Conservation (phyloP, 2,797 vertebrate species). For the Heterohyrax brucei region DNA sequence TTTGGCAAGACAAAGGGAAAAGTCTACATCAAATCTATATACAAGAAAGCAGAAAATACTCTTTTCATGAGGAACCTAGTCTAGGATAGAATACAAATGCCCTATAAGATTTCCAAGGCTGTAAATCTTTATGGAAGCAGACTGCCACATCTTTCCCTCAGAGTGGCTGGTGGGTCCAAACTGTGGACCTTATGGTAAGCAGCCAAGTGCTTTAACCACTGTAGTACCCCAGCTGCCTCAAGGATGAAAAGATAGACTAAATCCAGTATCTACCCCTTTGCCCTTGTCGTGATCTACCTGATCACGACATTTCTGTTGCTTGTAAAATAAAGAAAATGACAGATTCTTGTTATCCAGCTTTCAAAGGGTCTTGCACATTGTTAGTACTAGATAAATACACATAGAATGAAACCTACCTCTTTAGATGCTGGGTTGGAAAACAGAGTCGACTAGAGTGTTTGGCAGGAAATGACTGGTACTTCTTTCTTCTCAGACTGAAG, state of each 20-base stretch:
- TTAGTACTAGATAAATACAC: background rate
- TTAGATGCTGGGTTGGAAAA: constrained; percentile 17
- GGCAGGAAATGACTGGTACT: background rate
- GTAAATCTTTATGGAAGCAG: too few relatives aligned
- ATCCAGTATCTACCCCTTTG: background rate
- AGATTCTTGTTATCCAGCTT: background rate
- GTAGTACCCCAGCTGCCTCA: background rate
- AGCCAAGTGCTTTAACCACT: too few relatives aligned
- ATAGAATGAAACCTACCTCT: constrained; percentile 3
- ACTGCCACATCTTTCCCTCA: too few relatives aligned
- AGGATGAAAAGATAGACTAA: background rate
- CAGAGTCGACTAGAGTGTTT: background rate
- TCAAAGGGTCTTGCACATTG: background rate
- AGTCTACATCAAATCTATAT: background rate
- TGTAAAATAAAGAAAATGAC: constrained; percentile 30
- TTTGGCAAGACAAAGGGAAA: constrained; percentile 37
- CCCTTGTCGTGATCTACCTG: too few relatives aligned
- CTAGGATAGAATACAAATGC: too few relatives aligned
- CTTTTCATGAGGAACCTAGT: background rate
- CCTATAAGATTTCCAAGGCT: too few relatives aligned
- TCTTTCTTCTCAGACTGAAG: constrained; percentile 49
- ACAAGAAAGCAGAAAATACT: constrained; percentile 12
- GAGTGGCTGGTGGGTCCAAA: too few relatives aligned
- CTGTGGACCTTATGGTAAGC: too few relatives aligned
- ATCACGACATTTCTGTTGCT: background rate